phyloP scores from a whole-genome alignment of 2,797 vertebrate genomes.

The Coilia nasus region DNA sequence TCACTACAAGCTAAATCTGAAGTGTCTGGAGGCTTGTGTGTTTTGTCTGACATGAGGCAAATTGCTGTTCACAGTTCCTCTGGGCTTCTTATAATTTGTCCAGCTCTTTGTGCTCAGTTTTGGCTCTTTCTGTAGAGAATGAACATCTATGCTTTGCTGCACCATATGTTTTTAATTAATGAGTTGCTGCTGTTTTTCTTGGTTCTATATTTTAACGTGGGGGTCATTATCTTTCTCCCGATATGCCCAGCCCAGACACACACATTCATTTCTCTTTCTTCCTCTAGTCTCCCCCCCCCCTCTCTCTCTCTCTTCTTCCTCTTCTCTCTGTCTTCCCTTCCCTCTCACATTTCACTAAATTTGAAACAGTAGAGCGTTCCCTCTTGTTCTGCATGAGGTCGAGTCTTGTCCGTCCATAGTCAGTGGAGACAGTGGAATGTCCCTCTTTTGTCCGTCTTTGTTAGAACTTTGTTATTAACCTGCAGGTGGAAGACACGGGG shows the following conservation, averaged over 20 bases:
- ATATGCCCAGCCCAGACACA: not conserved
- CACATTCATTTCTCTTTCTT: not conserved
- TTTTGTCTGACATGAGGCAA: not conserved
- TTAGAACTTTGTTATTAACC: conserved; percentile 62
- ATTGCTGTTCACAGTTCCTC: not conserved
- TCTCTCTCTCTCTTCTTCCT: conserved; percentile 30
- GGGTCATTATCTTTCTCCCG: not conserved
- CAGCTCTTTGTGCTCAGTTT: not conserved
- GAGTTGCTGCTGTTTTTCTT: not conserved
- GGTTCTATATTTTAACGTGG: not conserved
- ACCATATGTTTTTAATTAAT: not conserved
- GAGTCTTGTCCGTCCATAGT: conserved; percentile 50
- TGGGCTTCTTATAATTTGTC: not conserved
- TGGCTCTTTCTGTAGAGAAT: not conserved
- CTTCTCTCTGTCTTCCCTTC: conserved; percentile 26
- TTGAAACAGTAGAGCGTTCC: conserved; percentile 50
- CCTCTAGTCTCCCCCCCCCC: conserved; percentile 2
- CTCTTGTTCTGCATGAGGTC: conserved; percentile 58
- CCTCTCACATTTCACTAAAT: conserved; percentile 38
- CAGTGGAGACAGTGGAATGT: conserved; percentile 69
- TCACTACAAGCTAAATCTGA: conserved; percentile 41
- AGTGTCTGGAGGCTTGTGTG: conserved; percentile 12
- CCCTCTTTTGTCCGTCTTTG: conserved; percentile 64
- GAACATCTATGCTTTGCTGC: not conserved
- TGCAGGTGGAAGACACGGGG: conserved; percentile 71